Evolutionary conservation across 2,797 vertebrate genomes (phyloP).

Genomic region (Tachyglossus aculeatus): DNA sequence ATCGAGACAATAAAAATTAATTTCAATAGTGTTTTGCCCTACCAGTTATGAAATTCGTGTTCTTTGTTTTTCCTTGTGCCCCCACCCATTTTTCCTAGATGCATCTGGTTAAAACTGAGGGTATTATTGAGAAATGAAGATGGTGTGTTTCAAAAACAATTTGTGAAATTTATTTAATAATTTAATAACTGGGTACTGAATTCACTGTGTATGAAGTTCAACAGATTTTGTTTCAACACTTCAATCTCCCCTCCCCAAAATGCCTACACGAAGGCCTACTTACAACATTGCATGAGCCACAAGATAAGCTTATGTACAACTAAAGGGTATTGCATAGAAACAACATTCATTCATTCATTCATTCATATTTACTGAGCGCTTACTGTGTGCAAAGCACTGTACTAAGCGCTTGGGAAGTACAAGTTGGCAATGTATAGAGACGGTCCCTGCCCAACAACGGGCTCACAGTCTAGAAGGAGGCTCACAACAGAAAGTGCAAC

Average conservation of each 20-base stretch:
- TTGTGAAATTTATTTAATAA: slow-evolving; percentile 23
- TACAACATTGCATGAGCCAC: slow-evolving; percentile 8
- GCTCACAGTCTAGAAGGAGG: too few relatives aligned
- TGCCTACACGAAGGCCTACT: slow-evolving; percentile 19
- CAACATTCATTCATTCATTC: too few relatives aligned
- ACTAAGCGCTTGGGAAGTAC: too few relatives aligned
- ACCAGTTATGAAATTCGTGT: too few relatives aligned
- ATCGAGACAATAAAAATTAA: too few relatives aligned
- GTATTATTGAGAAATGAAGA: not conserved
- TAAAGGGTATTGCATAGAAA: slow-evolving; percentile 3
- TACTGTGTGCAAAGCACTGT: too few relatives aligned
- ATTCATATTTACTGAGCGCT: too few relatives aligned
- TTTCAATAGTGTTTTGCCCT: too few relatives aligned
- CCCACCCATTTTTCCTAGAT: not conserved
- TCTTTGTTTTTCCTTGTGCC: too few relatives aligned
- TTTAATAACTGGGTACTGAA: slow-evolving; percentile 17
- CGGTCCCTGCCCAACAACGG: too few relatives aligned
- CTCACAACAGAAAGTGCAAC: not conserved
- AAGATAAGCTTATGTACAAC: not conserved
- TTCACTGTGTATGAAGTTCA: not conserved
- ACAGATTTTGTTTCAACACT: slow-evolving; percentile 21
- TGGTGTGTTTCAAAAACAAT: not conserved
- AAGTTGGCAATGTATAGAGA: too few relatives aligned
- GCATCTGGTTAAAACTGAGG: slow-evolving; percentile 3
- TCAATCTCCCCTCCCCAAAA: slow-evolving; percentile 24